Percentiles rank a stretch among this genome's conserved stretches.
Evolutionary conservation across 2,113 vertebrate species (phyloP).

Genomic region (Cisticola juncidis): DNA sequence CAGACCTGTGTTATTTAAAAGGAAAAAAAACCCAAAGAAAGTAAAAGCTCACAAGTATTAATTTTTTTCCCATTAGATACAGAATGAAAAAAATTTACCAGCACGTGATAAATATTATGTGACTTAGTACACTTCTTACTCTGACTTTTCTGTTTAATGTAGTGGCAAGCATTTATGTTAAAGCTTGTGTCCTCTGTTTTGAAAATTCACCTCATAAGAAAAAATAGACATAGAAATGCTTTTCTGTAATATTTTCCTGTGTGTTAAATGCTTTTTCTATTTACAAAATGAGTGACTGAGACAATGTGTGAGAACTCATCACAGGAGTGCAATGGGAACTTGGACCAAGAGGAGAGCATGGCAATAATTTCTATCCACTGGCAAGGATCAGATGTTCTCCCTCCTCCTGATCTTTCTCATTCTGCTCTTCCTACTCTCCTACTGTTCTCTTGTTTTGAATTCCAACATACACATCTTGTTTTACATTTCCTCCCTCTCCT

Average conservation of each 20-base stretch:
- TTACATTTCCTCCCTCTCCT: background rate
- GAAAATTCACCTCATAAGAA: background rate
- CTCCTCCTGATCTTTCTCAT: background rate
- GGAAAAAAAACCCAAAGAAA: background rate
- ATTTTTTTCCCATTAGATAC: background rate
- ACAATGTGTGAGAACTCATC: background rate
- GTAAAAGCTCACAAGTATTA: background rate
- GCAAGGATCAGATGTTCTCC: background rate
- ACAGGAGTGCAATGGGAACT: background rate
- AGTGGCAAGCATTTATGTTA: background rate
- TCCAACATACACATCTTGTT: background rate
- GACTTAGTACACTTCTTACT: background rate
- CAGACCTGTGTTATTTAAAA: background rate
- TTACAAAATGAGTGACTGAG: background rate
- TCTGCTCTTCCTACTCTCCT: background rate
- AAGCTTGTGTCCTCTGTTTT: background rate
- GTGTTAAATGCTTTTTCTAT: background rate
- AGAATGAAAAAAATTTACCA: background rate
- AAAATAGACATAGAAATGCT: background rate
- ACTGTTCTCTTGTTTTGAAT: background rate
- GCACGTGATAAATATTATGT: background rate
- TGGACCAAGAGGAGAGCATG: background rate
- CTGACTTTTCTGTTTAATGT: background rate
- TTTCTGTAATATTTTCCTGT: background rate
- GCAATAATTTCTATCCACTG: background rate